Evolutionary conservation across 2,888 invertebrate genomes (phyloP), one percentile per base, ranked within the genome.

Genomic region (Aspidapion aeneum): DNA sequence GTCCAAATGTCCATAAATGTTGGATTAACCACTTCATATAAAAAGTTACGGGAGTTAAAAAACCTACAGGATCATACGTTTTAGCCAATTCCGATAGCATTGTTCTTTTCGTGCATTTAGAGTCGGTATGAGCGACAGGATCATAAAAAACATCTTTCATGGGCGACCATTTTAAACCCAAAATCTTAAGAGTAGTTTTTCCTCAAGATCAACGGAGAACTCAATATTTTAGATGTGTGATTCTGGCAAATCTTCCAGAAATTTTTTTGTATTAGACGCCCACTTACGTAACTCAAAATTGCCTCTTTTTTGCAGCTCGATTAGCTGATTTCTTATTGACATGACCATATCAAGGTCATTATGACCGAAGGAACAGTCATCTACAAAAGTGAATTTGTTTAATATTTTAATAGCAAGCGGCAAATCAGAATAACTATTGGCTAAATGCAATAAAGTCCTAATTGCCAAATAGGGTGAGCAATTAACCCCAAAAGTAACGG

Each of bases 361-460:
- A 52, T 52, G 52, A 18, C 52, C 52, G 19, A 52, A 52, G 19
- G 52, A 52, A n/a, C 52, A 52, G 52, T 52, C 52, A 52, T 52
- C 52, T 17, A 52, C 52, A n/a, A 52, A 19, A 52, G 18, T 52
- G 5, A 9, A n/a, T 9, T n/a, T 52, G 19, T 52, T 52, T 9
- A 52, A 9, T 52, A 52, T 52, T n/a, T 52, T n/a, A 5, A n/a
- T 19, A 52, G 52, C 52, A 18, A 52, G 19, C 5, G 52, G 52
- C n/a, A 52, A 52, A 52, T 52, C 52, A 9, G 52, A 52, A 52
- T 19, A 52, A 35, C 3, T 35, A 35, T 35, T 35, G 3, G 52
- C 52, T n/a, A 52, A 52, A 52, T 52, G 17, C n/a, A 52, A n/a
- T 18, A 52, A 19, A 3, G 52, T 52, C 3, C 52, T 5, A n/a